Evolutionary conservation across 2,888 invertebrate species (phyloP), one percentile per base, ranked within the genome.

Genomic region (Hipparchia sbordonii): DNA sequence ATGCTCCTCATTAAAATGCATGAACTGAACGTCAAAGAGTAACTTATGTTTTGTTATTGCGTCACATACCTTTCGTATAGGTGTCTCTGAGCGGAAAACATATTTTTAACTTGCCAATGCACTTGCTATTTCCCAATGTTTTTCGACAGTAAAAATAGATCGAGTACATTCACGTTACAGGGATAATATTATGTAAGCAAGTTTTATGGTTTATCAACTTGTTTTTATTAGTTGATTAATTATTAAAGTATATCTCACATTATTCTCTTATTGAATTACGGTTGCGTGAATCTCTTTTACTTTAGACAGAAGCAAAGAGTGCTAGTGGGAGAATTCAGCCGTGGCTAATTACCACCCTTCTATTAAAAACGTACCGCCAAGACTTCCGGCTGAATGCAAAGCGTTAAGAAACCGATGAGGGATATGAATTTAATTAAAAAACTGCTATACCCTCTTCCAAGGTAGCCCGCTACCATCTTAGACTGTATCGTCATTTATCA

Each of bases 1-100:
- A 74, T 72, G 70, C 68, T 73, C 73, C 85, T 91, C 90, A 91
- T 91, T 91, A 90, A 91, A 91, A 91, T 91, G 89, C 86, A 91
- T 89, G 90, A 87, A 86, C 81, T 84, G 83, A 76, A 80, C 82
- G 72, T 67, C 74, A 77, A 71, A 76, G 71, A 72, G 61, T 69
- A 67, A 71, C 69, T 62, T 61, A 69, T 61, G 52, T 54, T 61
- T 45, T 71, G 70, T 70, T 74, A 73, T 71, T 59, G 67, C 80
- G 77, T 82, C 80, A 74, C 68, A 78, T 79, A 71, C 78, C 78
- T 75, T 69, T 66, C 71, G 69, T 71, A 70, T 66, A 61, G 56
- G 68, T 63, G 77, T 69, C 77, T 78, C 78, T 70, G 62, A 62
- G 61, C 66, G 73, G 72, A 60, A 46, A 68, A 68, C 48, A 68